Evolutionary conservation across 2,888 invertebrate genomes (phyloP), one percentile per base, ranked within the genome.

Genomic region (Epirrita christyi): DNA sequence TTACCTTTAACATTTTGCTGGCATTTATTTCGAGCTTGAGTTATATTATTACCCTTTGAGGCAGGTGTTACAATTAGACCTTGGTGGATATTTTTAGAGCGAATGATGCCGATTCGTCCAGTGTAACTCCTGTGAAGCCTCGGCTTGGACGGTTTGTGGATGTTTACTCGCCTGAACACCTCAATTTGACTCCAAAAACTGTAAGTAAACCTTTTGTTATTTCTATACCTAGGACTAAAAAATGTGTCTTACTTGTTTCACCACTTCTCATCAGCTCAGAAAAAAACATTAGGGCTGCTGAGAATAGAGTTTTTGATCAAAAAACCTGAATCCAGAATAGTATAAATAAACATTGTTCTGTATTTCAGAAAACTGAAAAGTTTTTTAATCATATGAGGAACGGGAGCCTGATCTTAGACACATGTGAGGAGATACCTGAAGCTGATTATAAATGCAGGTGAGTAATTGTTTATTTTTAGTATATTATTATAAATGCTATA

Each of bases 131-230:
- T 40, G 75, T 84, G 42, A 88, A 87, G 68, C 83, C 86, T 47
- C 82, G 85, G 72, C 76, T 92, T 52, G 85, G 91, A 54, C 83
- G 72, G 75, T 91, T 92, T 72, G 72, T 82, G 41, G 91, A 89
- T 82, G 77, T 83, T 80, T 90, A 91, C 78, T 92, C 92, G 36
- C 92, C 92, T 54, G 85, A 90, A 76, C 91, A 92, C 76, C 84
- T 92, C 46, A 89, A 92, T 77, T 77, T 85, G 73, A 86, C 92
- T 60, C 89, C 92, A 53, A 85, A 74, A 78, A 72, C 74, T 70
- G 92, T 92, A 80, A 86, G 92, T 85, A 63, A 55, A 37, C 21
- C 44, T 59, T n/a, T 27, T 28, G 38, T 40, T 40, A 43, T n/a
- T 21, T 11, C 29, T 58, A 37, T 29, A 7, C 9, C 6, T 7